A percentile compares a stretch with the other conserved stretches of the same genome.
Evolutionary conservation across 2,888 invertebrate genomes (phyloP).

Genomic region (Hydraecia micacea): DNA sequence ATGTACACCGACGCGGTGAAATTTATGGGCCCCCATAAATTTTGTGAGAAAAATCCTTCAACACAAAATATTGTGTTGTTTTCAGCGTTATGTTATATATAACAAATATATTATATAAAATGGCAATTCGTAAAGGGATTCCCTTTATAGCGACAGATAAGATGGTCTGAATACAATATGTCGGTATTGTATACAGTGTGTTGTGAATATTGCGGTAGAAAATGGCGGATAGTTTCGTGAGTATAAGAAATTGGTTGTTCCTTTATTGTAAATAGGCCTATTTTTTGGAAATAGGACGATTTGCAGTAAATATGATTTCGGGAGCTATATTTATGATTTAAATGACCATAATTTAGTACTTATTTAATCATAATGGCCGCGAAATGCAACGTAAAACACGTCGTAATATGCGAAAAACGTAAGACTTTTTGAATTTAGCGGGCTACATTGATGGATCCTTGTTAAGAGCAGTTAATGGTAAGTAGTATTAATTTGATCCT

Average conservation of each 20-base stretch:
- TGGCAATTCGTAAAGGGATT: conserved; percentile 59
- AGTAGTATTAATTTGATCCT: not conserved
- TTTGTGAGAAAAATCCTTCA: conserved; percentile 52
- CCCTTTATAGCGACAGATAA: conserved; percentile 61
- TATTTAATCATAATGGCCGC: not conserved
- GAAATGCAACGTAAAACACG: not conserved
- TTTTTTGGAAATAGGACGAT: not conserved
- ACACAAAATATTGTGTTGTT: conserved; percentile 62
- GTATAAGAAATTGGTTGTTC: not conserved
- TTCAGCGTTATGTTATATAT: conserved; percentile 45
- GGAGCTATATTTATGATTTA: not conserved
- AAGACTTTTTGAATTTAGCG: too few relatives aligned
- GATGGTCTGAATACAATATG: conserved; percentile 46
- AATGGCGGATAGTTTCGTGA: not conserved
- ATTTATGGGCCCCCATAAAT: conserved; percentile 64
- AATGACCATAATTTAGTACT: not conserved
- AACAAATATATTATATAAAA: conserved; percentile 50
- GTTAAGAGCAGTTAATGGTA: not conserved
- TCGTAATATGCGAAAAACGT: too few relatives aligned
- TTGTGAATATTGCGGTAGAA: conserved; percentile 5
- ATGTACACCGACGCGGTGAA: conserved; percentile 39
- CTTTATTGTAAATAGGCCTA: not conserved
- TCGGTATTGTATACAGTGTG: conserved; percentile 38
- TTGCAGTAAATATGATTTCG: not conserved
- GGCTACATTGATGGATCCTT: too few relatives aligned